A percentile compares a stretch with the other conserved stretches of the same genome.
These are phyloP conservation scores for Dryobates pubescens DNA, from an alignment of 2,797 vertebrate species.

Conservation along the genomic window DNA sequence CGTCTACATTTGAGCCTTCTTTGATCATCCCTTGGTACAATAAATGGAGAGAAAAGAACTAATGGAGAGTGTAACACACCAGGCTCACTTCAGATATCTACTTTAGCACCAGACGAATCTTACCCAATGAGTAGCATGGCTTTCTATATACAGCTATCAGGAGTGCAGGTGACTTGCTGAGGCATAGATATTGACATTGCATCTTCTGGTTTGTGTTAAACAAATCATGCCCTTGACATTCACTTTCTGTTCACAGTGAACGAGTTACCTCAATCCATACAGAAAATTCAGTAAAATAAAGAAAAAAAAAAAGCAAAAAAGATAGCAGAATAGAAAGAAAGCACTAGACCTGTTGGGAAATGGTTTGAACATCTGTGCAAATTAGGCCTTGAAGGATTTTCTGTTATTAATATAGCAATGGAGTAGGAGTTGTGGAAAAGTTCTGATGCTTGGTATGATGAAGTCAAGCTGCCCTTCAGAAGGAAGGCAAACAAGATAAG, in stretches of 20 bases:
- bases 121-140: background rate
- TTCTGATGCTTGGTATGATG: too few relatives aligned
- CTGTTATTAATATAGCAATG: too few relatives aligned
- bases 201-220: background rate
- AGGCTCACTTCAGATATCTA: background rate
- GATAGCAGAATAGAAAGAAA: background rate
- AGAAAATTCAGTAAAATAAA: background rate
- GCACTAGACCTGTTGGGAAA: too few relatives aligned
- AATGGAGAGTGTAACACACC: background rate
- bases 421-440: too few relatives aligned
- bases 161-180: background rate
- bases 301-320: background rate
- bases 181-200: background rate
- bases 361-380: too few relatives aligned
- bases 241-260: background rate
- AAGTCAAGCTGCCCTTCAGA: too few relatives aligned
- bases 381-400: too few relatives aligned
- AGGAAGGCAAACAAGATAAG: too few relatives aligned
- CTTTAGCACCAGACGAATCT: background rate
- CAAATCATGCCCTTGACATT: background rate
- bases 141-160: background rate
- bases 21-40: background rate
- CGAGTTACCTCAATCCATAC: background rate
- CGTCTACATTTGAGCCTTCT: background rate
- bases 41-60: background rate